Conservation (phyloP, 2,797 vertebrate genomes). For the Acridotheres tristis region DNA sequence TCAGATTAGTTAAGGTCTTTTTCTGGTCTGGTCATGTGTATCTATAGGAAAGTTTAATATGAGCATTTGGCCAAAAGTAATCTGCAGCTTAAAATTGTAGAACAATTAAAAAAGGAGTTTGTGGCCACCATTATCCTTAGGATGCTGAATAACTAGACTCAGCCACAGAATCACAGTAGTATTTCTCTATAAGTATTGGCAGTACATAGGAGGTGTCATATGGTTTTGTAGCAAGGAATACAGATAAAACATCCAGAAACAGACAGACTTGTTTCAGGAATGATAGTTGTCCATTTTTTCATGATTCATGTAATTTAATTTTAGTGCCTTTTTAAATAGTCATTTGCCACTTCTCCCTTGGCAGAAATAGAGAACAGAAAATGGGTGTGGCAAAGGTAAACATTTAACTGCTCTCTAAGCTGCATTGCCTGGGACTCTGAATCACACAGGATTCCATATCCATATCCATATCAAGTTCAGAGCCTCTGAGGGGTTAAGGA, state of each 20-base stretch:
- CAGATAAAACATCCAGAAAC: neutral
- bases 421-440: neutral
- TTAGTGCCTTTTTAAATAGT: neutral
- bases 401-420: neutral
- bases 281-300: neutral
- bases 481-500: neutral
- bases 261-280: neutral
- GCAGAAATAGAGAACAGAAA: neutral
- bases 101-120: neutral
- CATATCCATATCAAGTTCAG: neutral
- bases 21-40: neutral
- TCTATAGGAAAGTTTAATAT: neutral
- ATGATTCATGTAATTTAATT: neutral
- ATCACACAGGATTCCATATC: neutral
- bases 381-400: neutral
- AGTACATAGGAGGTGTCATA: neutral
- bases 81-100: neutral
- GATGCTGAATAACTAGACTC: neutral
- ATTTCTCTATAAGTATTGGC: neutral
- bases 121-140: neutral
- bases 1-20: neutral
- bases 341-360: neutral
- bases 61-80: neutral
- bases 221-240: neutral
- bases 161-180: neutral